These are phyloP conservation scores for Myiagra hebetior DNA, from an alignment of 2,113 vertebrate genomes.

Conservation along the genomic window DNA sequence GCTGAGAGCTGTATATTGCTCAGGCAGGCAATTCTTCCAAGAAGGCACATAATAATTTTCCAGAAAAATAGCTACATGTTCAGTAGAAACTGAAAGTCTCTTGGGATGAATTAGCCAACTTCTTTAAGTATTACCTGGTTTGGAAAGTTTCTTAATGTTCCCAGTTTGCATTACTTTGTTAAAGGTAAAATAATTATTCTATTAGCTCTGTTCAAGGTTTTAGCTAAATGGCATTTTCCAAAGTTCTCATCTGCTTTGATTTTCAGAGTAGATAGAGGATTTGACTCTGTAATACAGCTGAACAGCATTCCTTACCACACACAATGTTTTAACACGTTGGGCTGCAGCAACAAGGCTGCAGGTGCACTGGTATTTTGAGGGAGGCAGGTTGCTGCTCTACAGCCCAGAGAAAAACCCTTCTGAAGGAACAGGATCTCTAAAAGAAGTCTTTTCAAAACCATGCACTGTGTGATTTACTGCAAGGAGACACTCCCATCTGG, in stretches of 20 bases:
- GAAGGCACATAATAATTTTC: background rate
- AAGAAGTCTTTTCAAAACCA: background rate
- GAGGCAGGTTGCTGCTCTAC: background rate
- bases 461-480: background rate
- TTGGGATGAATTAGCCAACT: background rate
- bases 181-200: background rate
- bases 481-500: conserved; percentile 1
- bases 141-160: background rate
- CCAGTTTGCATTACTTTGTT: background rate
- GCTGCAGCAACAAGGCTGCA: background rate
- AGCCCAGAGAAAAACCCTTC: background rate
- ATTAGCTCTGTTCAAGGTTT: background rate
- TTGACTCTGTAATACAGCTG: background rate
- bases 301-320: background rate
- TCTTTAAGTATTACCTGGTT: background rate
- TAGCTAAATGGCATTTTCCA: background rate
- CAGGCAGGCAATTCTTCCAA: background rate
- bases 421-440: background rate
- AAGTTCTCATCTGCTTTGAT: background rate
- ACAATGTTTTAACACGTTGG: background rate
- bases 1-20: background rate
- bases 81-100: background rate
- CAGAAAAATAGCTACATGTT: background rate
- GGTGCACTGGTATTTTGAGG: background rate
- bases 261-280: background rate